phyloP scores from a whole-genome alignment of 2,797 vertebrate genomes.

The Muscicapa comitata region DNA sequence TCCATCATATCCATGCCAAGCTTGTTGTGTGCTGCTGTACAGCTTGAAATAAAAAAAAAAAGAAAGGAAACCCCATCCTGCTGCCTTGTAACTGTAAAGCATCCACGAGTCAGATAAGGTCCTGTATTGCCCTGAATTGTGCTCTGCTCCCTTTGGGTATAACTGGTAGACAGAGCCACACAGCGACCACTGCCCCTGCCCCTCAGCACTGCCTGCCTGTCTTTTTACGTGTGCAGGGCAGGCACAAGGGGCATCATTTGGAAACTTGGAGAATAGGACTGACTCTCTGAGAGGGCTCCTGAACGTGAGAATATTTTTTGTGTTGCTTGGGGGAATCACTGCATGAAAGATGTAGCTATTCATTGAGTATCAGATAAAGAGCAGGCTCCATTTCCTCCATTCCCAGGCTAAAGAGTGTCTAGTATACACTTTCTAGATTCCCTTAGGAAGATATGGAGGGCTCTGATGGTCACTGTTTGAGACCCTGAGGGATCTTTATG shows the following conservation, averaged over 20 bases:
- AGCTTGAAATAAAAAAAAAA: background rate
- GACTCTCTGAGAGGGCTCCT: background rate
- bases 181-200: background rate
- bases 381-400: background rate
- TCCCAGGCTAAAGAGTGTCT: background rate
- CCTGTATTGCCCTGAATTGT: background rate
- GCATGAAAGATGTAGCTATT: background rate
- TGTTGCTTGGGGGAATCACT: background rate
- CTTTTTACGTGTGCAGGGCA: rapidly evolving
- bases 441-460: background rate
- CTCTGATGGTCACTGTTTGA: background rate
- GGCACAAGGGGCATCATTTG: background rate
- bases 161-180: background rate
- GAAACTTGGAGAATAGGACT: background rate
- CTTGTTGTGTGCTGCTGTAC: background rate
- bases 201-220: background rate
- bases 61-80: rapidly evolving
- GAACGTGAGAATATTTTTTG: background rate
- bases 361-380: background rate
- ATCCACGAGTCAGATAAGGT: background rate
- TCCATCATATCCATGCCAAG: background rate
- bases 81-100: background rate
- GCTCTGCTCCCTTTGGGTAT: background rate
- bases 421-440: background rate
- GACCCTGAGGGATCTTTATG: background rate